Percentiles rank a stretch among this genome's conserved stretches.
Evolutionary conservation across 2,888 invertebrate species (phyloP).

Genomic region (Conchocele bisecta): DNA sequence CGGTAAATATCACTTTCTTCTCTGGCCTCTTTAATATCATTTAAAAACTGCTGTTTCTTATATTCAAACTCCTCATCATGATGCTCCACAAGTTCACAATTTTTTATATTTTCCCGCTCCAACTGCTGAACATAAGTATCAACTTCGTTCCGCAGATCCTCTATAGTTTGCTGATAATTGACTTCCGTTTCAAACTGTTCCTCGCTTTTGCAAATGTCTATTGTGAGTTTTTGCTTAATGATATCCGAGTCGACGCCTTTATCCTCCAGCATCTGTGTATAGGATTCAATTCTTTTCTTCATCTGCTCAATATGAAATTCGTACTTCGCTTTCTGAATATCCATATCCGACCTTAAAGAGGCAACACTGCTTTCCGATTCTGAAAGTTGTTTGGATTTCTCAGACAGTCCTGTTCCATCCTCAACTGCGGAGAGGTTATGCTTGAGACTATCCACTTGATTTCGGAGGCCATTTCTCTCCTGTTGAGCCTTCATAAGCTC

Average conservation of each 20-base stretch:
- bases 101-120: slow-evolving; percentile 49
- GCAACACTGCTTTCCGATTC: slow-evolving; percentile 31
- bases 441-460: slow-evolving; percentile 41
- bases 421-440: slow-evolving; percentile 40
- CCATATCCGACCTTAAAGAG: slow-evolving; percentile 39
- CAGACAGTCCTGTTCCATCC: slow-evolving; percentile 42
- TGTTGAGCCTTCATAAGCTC: slow-evolving; percentile 56
- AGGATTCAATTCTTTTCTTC: slow-evolving; percentile 43
- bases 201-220: neutral
- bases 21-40: slow-evolving; percentile 39
- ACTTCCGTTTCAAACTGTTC: slow-evolving; percentile 22
- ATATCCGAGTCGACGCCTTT: slow-evolving; percentile 39
- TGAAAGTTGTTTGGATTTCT: slow-evolving; percentile 26
- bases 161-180: slow-evolving; percentile 36
- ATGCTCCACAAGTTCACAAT: slow-evolving; percentile 26
- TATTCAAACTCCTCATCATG: slow-evolving; percentile 48
- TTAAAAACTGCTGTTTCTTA: slow-evolving; percentile 33
- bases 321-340: slow-evolving; percentile 47
- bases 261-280: slow-evolving; percentile 40
- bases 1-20: slow-evolving; percentile 49
- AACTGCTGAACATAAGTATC: slow-evolving; percentile 47
- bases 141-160: slow-evolving; percentile 48
- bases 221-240: slow-evolving; percentile 37
- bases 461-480: slow-evolving; percentile 46
- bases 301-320: slow-evolving; percentile 54